A percentile compares a stretch with the other conserved stretches of the same genome.
phyloP scores from a whole-genome alignment of 1,140 invertebrate genomes.

The Micrasema minimum region DNA sequence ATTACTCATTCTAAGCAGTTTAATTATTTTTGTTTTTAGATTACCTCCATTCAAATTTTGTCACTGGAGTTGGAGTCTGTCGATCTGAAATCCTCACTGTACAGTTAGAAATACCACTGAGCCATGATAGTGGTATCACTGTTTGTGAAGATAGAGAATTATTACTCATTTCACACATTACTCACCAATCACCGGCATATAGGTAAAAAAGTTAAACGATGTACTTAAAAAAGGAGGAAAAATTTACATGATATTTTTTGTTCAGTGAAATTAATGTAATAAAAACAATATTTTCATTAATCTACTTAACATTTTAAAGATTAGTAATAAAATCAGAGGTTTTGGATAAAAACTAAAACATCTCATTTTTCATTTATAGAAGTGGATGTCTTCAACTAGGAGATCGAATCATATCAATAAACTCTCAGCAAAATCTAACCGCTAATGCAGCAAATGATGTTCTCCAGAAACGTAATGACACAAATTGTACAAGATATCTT shows the following conservation, averaged over 20 bases:
- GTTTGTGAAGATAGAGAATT: slow-evolving; percentile 62
- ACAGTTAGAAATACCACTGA: slow-evolving; percentile 69
- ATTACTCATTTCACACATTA: slow-evolving; percentile 73
- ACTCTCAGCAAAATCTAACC: slow-evolving; percentile 75
- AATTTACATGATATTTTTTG: too few relatives aligned
- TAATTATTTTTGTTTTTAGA: slow-evolving; percentile 54
- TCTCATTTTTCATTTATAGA: slow-evolving; percentile 44
- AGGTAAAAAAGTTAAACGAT: too few relatives aligned
- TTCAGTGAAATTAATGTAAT: too few relatives aligned
- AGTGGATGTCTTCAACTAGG: slow-evolving; percentile 84
- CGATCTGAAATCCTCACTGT: slow-evolving; percentile 76
- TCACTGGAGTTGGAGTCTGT: slow-evolving; percentile 67
- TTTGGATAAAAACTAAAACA: too few relatives aligned
- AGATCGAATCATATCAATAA: slow-evolving; percentile 85
- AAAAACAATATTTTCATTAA: too few relatives aligned
- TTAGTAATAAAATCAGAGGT: too few relatives aligned
- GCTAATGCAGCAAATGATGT: slow-evolving; percentile 64
- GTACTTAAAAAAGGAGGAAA: too few relatives aligned
- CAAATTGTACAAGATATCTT: slow-evolving; percentile 61
- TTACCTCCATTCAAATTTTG: slow-evolving; percentile 59
- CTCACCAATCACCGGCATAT: slow-evolving; percentile 77
- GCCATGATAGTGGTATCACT: slow-evolving; percentile 63
- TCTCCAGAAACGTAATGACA: slow-evolving; percentile 63
- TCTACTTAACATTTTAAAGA: too few relatives aligned
- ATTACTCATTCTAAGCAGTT: too few relatives aligned